These are phyloP conservation scores for Hymenopus coronatus DNA, from an alignment of 2,888 invertebrate species.

Conservation along the genomic window DNA sequence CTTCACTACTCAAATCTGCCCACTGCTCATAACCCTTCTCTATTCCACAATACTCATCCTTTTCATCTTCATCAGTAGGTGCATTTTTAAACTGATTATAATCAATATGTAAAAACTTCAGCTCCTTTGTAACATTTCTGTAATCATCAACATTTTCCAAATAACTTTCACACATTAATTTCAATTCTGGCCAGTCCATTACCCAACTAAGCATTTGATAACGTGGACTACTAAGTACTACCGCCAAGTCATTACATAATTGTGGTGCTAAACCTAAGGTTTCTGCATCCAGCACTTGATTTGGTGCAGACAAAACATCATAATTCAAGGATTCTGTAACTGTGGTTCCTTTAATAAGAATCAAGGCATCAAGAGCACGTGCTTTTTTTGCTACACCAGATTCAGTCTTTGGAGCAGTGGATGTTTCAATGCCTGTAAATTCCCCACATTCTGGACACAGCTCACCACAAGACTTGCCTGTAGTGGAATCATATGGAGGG, in stretches of 20 bases:
- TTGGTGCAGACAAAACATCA: conserved; percentile 44
- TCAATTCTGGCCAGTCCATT: conserved; percentile 57
- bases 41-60: conserved; percentile 56
- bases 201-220: conserved; percentile 72
- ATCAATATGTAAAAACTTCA: conserved; percentile 73
- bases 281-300: conserved; percentile 59
- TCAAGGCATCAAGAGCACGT: conserved; percentile 45
- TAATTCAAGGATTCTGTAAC: conserved; percentile 46
- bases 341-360: conserved; percentile 54
- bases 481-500: conserved; percentile 32
- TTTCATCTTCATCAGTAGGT: conserved; percentile 56
- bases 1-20: conserved; percentile 40
- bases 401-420: conserved; percentile 44
- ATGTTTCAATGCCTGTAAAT: conserved; percentile 38
- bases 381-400: conserved; percentile 34
- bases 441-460: conserved; percentile 43
- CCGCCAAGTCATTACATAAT: conserved; percentile 67
- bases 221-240: conserved; percentile 66
- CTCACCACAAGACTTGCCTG: conserved; percentile 36
- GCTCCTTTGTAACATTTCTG: conserved; percentile 63
- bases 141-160: conserved; percentile 44
- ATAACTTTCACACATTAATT: conserved; percentile 56
- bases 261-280: conserved; percentile 63
- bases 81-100: conserved; percentile 64
- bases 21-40: conserved; percentile 59